phyloP scores from a whole-genome alignment of 1,140 invertebrate species.

The Campoletis sonorensis region DNA sequence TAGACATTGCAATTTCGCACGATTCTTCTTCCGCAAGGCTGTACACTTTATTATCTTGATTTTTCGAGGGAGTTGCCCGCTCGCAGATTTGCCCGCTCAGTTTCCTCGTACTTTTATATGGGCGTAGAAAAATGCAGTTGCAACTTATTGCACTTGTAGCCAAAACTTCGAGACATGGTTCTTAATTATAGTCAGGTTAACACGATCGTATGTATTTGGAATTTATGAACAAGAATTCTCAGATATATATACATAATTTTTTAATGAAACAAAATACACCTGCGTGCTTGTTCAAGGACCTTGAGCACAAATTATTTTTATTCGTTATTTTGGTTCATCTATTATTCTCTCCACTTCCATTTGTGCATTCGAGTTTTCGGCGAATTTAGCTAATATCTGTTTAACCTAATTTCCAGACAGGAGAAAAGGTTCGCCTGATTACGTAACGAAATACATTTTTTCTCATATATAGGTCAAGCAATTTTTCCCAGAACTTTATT shows the following conservation, averaged over 20 bases:
- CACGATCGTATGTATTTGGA: neutral
- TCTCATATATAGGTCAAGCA: too few species aligned
- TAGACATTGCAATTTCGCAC: neutral
- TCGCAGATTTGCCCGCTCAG: neutral
- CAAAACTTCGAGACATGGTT: neutral
- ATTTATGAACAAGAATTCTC: neutral
- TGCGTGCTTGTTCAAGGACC: neutral
- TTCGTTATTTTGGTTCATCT: neutral
- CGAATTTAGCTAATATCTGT: too few species aligned
- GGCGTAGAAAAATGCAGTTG: neutral
- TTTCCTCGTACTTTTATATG: neutral
- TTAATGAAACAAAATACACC: neutral
- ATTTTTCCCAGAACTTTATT: too few species aligned
- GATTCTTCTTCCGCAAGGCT: slow-evolving; percentile 23
- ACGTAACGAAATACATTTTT: too few species aligned
- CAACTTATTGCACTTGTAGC: slow-evolving; percentile 13
- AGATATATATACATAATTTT: too few species aligned
- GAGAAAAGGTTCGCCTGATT: too few species aligned
- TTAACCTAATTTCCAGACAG: too few species aligned
- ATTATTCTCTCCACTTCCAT: too few species aligned
- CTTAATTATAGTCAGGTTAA: neutral
- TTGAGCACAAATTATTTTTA: neutral
- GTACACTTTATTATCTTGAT: slow-evolving; percentile 23
- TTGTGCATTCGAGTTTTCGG: too few species aligned
- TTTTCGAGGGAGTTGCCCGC: neutral